Evolutionary conservation across 2,113 vertebrate genomes (phyloP).

Genomic region (Neodon shergylaensis): DNA sequence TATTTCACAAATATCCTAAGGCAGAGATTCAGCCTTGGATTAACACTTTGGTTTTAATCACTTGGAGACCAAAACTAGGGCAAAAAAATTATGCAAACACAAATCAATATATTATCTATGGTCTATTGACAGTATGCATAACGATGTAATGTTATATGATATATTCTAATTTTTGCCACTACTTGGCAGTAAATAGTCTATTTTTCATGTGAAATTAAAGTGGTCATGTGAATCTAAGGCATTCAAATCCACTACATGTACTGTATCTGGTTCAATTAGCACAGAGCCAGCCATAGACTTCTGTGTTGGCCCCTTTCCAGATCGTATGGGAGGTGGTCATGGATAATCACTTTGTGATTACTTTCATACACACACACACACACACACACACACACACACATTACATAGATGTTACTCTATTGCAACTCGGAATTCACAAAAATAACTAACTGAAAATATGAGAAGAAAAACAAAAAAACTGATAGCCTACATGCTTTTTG

Average conservation of each 20-base stretch:
- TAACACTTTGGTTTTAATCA: background rate
- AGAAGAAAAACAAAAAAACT: background rate
- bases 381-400: too few species aligned
- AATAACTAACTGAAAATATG: background rate
- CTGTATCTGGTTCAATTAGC: too few species aligned
- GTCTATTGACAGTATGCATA: background rate
- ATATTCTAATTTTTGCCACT: background rate
- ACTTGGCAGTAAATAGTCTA: background rate
- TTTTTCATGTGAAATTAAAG: background rate
- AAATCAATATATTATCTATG: background rate
- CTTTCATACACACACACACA: background rate
- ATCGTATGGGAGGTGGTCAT: background rate
- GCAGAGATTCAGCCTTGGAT: background rate
- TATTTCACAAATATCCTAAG: background rate
- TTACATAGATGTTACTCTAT: background rate
- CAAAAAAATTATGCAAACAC: background rate
- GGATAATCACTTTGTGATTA: background rate
- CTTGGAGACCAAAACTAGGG: background rate
- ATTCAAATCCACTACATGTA: rapidly evolving
- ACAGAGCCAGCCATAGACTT: background rate
- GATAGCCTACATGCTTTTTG: rapidly evolving
- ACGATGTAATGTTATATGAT: background rate
- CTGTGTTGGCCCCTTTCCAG: background rate
- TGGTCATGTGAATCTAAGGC: background rate
- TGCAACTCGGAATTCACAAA: background rate